Evolutionary conservation across 2,113 vertebrate genomes (phyloP).

Genomic region (Redunca redunca): DNA sequence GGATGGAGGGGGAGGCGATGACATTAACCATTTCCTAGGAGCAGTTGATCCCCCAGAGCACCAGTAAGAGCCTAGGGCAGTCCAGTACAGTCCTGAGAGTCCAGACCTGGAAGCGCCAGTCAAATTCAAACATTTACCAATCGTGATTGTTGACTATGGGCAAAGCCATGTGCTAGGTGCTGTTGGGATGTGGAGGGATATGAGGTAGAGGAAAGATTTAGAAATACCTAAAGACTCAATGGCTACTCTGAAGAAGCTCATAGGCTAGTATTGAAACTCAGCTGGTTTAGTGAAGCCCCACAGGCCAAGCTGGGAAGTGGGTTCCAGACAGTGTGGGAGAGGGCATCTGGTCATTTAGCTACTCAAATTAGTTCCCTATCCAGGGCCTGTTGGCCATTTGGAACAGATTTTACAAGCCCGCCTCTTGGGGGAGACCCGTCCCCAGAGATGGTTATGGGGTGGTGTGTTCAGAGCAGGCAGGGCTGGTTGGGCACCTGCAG

Average conservation of each 20-base stretch:
- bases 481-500: background rate
- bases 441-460: background rate
- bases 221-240: background rate
- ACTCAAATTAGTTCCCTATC: background rate
- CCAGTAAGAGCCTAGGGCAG: background rate
- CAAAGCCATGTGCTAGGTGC: background rate
- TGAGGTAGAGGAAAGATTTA: background rate
- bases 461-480: background rate
- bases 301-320: background rate
- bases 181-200: background rate
- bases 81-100: background rate
- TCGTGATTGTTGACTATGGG: background rate
- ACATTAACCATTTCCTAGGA: background rate
- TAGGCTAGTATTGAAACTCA: background rate
- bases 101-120: background rate
- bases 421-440: background rate
- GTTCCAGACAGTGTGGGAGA: background rate
- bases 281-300: background rate
- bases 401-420: background rate
- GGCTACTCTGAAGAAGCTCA: background rate
- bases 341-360: background rate
- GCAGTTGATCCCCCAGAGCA: background rate
- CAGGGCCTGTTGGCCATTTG: background rate
- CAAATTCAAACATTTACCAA: background rate
- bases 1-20: background rate